Evolutionary conservation across 2,797 vertebrate genomes (phyloP).

Genomic region (Acestrorhynchus altus): DNA sequence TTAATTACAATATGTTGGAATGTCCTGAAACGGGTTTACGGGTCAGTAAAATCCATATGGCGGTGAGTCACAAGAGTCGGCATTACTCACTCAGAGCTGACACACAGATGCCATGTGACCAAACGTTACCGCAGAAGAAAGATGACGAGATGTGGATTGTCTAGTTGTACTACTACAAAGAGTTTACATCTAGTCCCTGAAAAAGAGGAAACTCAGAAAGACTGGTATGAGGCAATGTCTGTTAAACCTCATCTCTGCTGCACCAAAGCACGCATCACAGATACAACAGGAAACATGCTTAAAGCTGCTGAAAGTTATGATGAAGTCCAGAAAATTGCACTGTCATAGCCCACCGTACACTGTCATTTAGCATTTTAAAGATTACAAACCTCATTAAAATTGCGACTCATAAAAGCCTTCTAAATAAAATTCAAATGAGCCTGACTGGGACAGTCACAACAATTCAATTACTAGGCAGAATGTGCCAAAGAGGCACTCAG

Average conservation of each 20-base stretch:
- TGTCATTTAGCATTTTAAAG: not conserved
- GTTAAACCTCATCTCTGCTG: no score
- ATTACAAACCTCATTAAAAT: not conserved
- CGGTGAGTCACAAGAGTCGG: constrained; percentile 15
- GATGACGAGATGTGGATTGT: not conserved
- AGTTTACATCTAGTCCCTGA: rapidly evolving
- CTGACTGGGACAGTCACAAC: constrained; percentile 7
- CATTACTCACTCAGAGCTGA: not conserved
- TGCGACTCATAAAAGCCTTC: not conserved
- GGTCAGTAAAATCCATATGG: constrained; percentile 23
- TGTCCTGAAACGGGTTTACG: constrained; percentile 6
- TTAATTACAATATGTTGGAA: not conserved
- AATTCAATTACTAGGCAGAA: constrained; percentile 1
- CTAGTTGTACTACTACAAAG: not conserved
- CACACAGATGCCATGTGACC: constrained; percentile 4
- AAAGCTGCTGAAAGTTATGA: not conserved
- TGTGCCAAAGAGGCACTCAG: constrained; percentile 30
- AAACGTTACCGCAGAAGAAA: not conserved
- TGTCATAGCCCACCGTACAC: not conserved
- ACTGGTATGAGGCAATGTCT: not conserved
- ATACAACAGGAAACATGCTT: no score
- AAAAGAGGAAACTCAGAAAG: not conserved
- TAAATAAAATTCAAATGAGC: constrained; percentile 1
- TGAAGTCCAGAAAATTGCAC: not conserved
- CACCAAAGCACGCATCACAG: no score